Percentiles rank a stretch among this genome's conserved stretches.
phyloP scores from a whole-genome alignment of 2,797 vertebrate species.

The Scolopax bukidnonensis region DNA sequence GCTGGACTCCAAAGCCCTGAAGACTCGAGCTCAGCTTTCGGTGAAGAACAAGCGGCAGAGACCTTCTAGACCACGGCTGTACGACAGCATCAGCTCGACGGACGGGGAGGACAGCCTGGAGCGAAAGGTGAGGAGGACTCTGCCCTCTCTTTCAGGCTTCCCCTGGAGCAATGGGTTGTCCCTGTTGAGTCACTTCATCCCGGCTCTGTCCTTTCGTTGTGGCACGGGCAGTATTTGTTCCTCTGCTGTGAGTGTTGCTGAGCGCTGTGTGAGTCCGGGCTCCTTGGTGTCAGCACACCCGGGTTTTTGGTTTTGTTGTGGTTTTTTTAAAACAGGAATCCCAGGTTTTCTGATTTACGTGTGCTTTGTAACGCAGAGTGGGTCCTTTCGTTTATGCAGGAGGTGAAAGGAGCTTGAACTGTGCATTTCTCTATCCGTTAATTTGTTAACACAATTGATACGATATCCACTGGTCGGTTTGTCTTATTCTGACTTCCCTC shows the following conservation, averaged over 20 bases:
- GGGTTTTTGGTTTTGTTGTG: not conserved
- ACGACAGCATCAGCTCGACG: conserved; percentile 85
- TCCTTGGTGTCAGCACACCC: not conserved
- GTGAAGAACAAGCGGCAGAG: conserved; percentile 82
- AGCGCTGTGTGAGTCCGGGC: not conserved
- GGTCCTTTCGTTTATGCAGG: not conserved
- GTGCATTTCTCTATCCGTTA: not conserved
- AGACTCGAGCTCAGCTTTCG: conserved; percentile 81
- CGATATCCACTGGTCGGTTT: not conserved
- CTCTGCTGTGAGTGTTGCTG: conserved; percentile 12
- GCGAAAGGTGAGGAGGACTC: conserved; percentile 78
- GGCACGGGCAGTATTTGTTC: conserved; percentile 16
- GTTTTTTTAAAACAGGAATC: conserved; percentile 7
- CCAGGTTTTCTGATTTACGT: not conserved
- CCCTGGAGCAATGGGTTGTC: not conserved
- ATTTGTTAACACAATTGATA: not conserved
- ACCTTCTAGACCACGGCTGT: conserved; percentile 74
- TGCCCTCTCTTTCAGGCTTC: not conserved
- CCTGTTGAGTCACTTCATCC: not conserved
- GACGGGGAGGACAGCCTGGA: conserved; percentile 87
- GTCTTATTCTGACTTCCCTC: not conserved
- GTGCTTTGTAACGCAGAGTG: not conserved
- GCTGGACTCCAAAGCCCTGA: conserved; percentile 82
- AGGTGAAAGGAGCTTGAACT: not conserved
- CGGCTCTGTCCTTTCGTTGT: not conserved